These are phyloP conservation scores for Isoperla grammatica DNA, from an alignment of 2,888 invertebrate species.

Conservation along the genomic window DNA sequence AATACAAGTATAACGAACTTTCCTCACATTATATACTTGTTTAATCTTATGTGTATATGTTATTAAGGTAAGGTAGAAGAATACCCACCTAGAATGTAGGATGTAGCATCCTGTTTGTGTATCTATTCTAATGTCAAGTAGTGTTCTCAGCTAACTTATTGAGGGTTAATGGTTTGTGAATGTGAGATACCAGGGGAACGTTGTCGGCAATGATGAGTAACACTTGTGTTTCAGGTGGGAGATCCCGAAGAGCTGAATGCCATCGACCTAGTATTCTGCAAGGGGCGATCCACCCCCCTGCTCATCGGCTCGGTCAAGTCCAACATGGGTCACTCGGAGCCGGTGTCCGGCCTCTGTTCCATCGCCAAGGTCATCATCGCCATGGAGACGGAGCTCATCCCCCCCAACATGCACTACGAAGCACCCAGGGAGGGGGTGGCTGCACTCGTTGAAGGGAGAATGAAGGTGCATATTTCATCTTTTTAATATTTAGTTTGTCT, in stretches of 20 bases:
- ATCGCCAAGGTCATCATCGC: conserved; percentile 53
- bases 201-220: too few relatives aligned
- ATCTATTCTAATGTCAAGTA: too few relatives aligned
- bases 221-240: conserved; percentile 42
- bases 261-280: conserved; percentile 53
- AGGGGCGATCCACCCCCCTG: conserved; percentile 51
- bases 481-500: not conserved
- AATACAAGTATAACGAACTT: too few relatives aligned
- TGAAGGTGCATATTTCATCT: conserved; percentile 29
- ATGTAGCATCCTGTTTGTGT: too few relatives aligned
- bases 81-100: too few relatives aligned
- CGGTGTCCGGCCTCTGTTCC: conserved; percentile 65
- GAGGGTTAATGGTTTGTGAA: too few relatives aligned
- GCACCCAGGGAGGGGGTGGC: conserved; percentile 40
- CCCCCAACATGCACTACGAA: conserved; percentile 52
- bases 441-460: conserved; percentile 45
- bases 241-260: conserved; percentile 63
- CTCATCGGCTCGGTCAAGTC: conserved; percentile 84
- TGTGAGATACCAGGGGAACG: too few relatives aligned
- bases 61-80: too few relatives aligned
- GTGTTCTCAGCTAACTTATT: too few relatives aligned
- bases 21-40: too few relatives aligned
- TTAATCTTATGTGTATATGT: too few relatives aligned
- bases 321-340: conserved; percentile 90
- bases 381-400: conserved; percentile 49